Evolutionary conservation across 2,797 vertebrate genomes (phyloP).

Genomic region (Geotrypetes seraphini): DNA sequence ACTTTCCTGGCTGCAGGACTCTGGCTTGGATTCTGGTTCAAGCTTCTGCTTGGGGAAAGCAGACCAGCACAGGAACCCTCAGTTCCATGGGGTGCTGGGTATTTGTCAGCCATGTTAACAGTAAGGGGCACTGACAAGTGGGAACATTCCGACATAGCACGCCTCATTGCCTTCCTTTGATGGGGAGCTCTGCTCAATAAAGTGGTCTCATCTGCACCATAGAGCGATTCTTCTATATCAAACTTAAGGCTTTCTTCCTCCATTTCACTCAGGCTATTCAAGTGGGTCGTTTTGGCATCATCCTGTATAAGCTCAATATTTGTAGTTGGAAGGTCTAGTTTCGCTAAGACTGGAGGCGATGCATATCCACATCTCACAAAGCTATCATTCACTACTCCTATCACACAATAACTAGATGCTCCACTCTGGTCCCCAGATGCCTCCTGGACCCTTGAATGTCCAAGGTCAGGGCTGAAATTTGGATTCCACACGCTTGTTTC

Average conservation of each 20-base stretch:
- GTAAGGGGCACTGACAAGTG: slow-evolving; percentile 79
- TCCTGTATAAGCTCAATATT: slow-evolving; percentile 57
- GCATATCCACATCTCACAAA: slow-evolving; percentile 21
- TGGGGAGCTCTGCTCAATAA: slow-evolving; percentile 49
- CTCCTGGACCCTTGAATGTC: slow-evolving; percentile 12
- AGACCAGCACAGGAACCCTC: slow-evolving; percentile 35
- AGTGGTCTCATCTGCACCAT: slow-evolving; percentile 1
- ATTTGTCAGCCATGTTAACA: slow-evolving; percentile 76
- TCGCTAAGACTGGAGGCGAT: background rate
- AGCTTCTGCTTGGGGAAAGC: slow-evolving; percentile 38
- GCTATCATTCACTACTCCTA: slow-evolving; percentile 40
- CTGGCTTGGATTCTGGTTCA: slow-evolving; percentile 11
- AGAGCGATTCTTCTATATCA: slow-evolving; percentile 30
- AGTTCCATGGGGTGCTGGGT: slow-evolving; percentile 57
- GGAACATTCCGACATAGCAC: slow-evolving; percentile 91
- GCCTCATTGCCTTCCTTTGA: slow-evolving; percentile 79
- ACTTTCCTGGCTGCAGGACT: slow-evolving; percentile 33
- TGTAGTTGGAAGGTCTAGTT: slow-evolving; percentile 32
- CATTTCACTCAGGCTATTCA: background rate
- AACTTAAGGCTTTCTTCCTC: slow-evolving; percentile 19
- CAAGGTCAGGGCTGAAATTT: slow-evolving; percentile 25
- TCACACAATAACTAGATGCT: slow-evolving; percentile 43
- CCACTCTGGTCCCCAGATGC: slow-evolving; percentile 37
- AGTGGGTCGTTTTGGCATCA: slow-evolving; percentile 14
- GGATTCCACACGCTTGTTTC: slow-evolving; percentile 55